Evolutionary conservation across 1,140 invertebrate genomes (phyloP), one percentile per base, ranked within the genome.

Genomic region (Papilio xuthus): DNA sequence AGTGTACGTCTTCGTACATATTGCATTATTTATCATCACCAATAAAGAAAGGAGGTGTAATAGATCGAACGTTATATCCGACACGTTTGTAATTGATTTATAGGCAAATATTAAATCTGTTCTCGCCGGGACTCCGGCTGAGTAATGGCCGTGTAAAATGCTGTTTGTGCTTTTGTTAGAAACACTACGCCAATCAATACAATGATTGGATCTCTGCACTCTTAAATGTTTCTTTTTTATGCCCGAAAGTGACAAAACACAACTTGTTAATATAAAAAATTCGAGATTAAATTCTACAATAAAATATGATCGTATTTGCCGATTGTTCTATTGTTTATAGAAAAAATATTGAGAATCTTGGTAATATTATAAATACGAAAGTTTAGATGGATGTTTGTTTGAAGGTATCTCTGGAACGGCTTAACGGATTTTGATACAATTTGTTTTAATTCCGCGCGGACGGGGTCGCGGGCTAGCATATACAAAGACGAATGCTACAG

Each of bases 101-200:
- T 91, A 91, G 89, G 88, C 87, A 90, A 92, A 92, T 92, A 92
- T 90, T 91, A 92, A 89, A 89, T 89, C 88, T 89, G 89, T 91
- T 92, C 88, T 89, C 90, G 87, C 88, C 86, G 83, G 81, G 86
- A 80, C 78, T 23, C 82, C 76, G 50, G 50, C 82, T 90, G 88
- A 90, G 81, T 90, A 87, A 92, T 92, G 88, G 86, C 86, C 85
- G 80, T 80, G 76, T 71, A 82, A 79, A 82, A 84, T 80, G 82
- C 75, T 85, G 84, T 84, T 88, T 85, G 79, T 85, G 82, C 85
- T 88, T 90, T 86, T 86, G 84, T 88, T 89, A 86, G 84, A 84
- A 81, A 84, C 79, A 82, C 85, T 77, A 81, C 79, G 76, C 82
- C 71, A 28, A 50, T 82, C 88, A 87, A 90, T 86, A 89, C 89